Base-by-base conservation (phyloP, 2,888 invertebrate genomes). In the Uloborus plumipes region DNA sequence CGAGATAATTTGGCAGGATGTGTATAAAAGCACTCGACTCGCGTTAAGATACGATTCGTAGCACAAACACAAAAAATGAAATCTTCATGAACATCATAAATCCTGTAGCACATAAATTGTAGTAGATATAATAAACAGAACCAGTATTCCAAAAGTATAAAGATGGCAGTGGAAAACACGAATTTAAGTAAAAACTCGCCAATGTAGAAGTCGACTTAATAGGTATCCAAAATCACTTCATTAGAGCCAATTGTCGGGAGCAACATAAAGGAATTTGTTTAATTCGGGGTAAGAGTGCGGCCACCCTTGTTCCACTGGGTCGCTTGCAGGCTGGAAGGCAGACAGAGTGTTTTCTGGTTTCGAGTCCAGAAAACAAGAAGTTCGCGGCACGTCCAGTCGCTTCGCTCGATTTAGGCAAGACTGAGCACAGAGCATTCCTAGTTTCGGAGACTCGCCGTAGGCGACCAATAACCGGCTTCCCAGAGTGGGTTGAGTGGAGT, bases 401-500 rank as follows among this genome's bases (percentile, higher is more conserved):
- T 74, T 69, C 50, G 50, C 26, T 58, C 53, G 58, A 15, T 71
- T 64, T 80, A 73, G 49, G 31, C 58, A 31, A 20, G 65, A 51
- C 67, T 73, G 61, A 15, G 55, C 26, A 39, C 47, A 22, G 69
- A 70, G 64, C 74, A 81, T 81, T 81, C 80, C 74, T 65, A 9
- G 65, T 64, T 69, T 58, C 80, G 31, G 76, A 53, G 53, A 49
- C 67, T 26, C 53, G 74, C 80, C 80, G 74, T 81, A 74, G 80
- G 80, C 80, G 70, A 65, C 80, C 74, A 81, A 81, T 81, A 69
- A 73, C 64, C 73, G 55, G 31, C 74, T 50, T 65, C 74, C 55
- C 14, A 61, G 80, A 81, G 80, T 81, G 74, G 74, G 80, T 80
- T 80, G 80, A 80, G 74, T 81, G 26, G 80, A 81, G 80, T 69